phyloP scores from a whole-genome alignment of 2,888 invertebrate species.

The Epirrhoe tristata region DNA sequence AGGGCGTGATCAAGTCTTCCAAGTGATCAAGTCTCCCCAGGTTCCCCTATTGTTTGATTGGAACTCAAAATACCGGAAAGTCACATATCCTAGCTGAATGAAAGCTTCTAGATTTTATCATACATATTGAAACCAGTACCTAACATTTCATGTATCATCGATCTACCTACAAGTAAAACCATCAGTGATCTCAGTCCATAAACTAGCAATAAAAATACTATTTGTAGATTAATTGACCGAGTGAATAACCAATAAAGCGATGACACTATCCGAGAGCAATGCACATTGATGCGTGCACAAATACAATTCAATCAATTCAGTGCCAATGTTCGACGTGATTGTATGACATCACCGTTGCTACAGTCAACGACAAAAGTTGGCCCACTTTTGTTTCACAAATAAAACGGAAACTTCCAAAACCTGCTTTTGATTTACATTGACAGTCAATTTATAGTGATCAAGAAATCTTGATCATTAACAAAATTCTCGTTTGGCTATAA shows the following conservation, averaged over 20 bases:
- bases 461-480: no score
- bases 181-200: conserved; percentile 40
- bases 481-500: no score
- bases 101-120: no score
- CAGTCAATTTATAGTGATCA: no score
- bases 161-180: conserved; percentile 16
- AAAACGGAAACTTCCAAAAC: no score
- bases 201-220: conserved; percentile 47
- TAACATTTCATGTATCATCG: background rate
- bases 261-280: conserved; percentile 61
- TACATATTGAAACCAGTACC: no score
- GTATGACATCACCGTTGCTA: conserved; percentile 64
- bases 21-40: no score
- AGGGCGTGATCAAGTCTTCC: no score
- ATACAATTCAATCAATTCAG: conserved; percentile 64
- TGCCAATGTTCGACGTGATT: conserved; percentile 49
- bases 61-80: no score
- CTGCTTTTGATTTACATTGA: no score
- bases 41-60: no score
- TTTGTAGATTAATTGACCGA: conserved; percentile 56
- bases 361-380: conserved; percentile 2
- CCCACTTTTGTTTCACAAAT: background rate
- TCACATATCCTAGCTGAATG: no score
- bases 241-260: conserved; percentile 56
- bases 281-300: conserved; percentile 64